These are phyloP conservation scores for Petrocephalus microphthalmus DNA, from an alignment of 2,113 vertebrate species.

Conservation along the genomic window DNA sequence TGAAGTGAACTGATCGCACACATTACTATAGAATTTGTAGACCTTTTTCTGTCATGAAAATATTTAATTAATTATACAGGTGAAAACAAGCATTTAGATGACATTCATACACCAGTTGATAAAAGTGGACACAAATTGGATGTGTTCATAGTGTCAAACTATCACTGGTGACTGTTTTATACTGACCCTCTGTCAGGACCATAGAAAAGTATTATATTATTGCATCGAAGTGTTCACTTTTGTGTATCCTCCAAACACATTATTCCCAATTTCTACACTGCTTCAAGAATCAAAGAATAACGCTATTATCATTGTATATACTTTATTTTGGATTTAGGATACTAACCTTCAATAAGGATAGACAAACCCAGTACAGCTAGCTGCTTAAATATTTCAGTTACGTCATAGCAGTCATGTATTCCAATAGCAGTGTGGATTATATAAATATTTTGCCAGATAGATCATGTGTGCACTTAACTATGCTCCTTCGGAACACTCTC, in stretches of 20 bases:
- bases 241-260: neutral
- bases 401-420: neutral
- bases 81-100: neutral
- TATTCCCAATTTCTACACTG: neutral
- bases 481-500: neutral
- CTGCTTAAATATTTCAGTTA: neutral
- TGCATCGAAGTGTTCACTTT: neutral
- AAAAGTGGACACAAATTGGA: neutral
- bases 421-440: neutral
- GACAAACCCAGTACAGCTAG: neutral
- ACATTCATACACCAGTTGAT: neutral
- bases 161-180: neutral
- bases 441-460: neutral
- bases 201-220: neutral
- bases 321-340: neutral
- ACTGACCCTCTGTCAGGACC: neutral
- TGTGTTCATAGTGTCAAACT: neutral
- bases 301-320: neutral
- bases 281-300: neutral
- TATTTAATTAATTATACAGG: neutral
- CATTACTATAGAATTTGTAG: neutral
- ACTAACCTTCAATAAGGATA: neutral
- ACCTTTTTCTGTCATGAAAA: neutral
- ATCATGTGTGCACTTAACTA: neutral
- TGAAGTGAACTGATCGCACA: neutral